Percentiles rank a stretch among this genome's conserved stretches.
phyloP scores from a whole-genome alignment of 2,797 vertebrate species.

The Antrozous pallidus region DNA sequence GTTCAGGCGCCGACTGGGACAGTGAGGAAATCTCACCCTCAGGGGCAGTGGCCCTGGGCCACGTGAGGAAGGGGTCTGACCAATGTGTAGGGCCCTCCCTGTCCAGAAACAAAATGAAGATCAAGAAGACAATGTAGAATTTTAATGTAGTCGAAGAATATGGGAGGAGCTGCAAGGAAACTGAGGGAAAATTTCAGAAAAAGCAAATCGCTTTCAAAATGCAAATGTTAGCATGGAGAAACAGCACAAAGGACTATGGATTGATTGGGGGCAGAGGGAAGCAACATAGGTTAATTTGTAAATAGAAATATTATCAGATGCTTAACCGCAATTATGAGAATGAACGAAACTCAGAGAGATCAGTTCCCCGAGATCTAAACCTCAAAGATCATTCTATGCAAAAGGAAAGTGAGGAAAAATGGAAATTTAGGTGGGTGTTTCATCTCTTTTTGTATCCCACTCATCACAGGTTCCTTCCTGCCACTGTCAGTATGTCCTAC shows the following conservation, averaged over 20 bases:
- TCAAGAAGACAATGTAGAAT: background rate
- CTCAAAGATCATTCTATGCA: background rate
- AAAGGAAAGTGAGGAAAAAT: slow-evolving; percentile 1
- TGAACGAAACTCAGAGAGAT: background rate
- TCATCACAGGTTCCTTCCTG: background rate
- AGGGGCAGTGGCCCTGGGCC: background rate
- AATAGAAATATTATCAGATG: background rate
- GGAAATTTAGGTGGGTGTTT: background rate
- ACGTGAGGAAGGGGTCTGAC: background rate
- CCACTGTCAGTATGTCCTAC: background rate
- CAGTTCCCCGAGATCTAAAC: background rate
- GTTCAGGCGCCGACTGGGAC: background rate
- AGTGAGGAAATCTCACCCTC: background rate
- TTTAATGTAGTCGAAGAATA: background rate
- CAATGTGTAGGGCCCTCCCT: background rate
- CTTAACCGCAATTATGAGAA: background rate
- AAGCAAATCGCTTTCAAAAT: background rate
- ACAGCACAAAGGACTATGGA: background rate
- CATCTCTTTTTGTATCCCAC: background rate
- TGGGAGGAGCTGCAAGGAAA: background rate
- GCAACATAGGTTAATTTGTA: background rate
- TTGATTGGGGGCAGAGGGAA: background rate
- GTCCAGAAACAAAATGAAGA: background rate
- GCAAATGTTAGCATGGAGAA: background rate
- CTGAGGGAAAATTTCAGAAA: background rate